These are phyloP conservation scores for Chrysolina americana DNA, from an alignment of 2,888 invertebrate genomes.

Conservation along the genomic window DNA sequence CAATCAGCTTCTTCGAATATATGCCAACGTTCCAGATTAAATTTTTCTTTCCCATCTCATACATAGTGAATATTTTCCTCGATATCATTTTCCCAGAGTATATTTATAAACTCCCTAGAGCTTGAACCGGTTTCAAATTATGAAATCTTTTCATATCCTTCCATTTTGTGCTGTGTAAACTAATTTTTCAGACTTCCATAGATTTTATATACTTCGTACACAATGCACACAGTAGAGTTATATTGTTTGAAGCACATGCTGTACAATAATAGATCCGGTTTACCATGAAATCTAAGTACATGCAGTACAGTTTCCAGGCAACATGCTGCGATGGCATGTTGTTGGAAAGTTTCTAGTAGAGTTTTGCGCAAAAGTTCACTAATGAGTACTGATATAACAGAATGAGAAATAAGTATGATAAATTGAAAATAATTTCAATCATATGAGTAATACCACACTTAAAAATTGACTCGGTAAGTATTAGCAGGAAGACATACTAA, in stretches of 20 bases:
- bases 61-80: neutral
- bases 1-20: neutral
- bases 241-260: slow-evolving; percentile 3
- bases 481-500: too few relatives aligned
- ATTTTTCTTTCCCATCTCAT: slow-evolving; percentile 4
- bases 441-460: too few relatives aligned
- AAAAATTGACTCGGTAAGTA: too few relatives aligned
- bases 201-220: slow-evolving; percentile 10
- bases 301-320: neutral
- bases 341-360: neutral
- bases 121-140: neutral
- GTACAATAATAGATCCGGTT: slow-evolving; percentile 8
- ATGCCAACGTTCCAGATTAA: neutral
- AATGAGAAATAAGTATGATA: too few relatives aligned
- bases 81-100: neutral
- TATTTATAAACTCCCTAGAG: neutral
- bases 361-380: neutral
- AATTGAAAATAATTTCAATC: too few relatives aligned
- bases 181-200: neutral
- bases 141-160: slow-evolving; percentile 12
- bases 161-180: neutral
- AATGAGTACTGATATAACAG: too few relatives aligned
- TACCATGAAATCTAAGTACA: neutral
- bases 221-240: neutral
- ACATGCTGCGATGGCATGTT: neutral